Evolutionary conservation across 1,140 invertebrate genomes (phyloP).

Genomic region (Wiebesia pumilae): DNA sequence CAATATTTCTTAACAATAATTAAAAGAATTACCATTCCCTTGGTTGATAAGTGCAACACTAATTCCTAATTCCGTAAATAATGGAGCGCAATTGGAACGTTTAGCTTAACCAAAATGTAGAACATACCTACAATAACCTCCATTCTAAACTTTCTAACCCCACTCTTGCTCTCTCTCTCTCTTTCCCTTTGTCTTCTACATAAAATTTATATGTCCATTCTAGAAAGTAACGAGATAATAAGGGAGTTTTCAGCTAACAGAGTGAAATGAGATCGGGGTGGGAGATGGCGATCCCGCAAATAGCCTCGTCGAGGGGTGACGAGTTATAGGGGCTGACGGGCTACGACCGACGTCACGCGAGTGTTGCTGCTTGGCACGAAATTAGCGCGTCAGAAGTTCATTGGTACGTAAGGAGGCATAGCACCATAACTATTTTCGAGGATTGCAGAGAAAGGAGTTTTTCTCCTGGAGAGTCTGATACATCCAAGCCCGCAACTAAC

Average conservation of each 20-base stretch:
- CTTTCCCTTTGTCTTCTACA: not conserved
- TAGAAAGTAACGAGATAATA: conserved; percentile 39
- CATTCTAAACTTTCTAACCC: no score
- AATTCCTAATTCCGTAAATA: no score
- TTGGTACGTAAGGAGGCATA: not conserved
- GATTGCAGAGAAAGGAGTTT: not conserved
- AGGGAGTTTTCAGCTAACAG: not conserved
- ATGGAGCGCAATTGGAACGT: not conserved
- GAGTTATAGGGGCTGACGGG: not conserved
- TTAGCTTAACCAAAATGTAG: not conserved
- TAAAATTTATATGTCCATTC: conserved; percentile 18
- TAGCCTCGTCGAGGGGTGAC: not conserved
- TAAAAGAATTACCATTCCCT: no score
- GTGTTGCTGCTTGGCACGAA: conserved; percentile 51
- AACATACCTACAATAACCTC: not conserved
- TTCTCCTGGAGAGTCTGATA: not conserved
- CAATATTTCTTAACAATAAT: not conserved
- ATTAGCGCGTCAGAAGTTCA: conserved; percentile 63
- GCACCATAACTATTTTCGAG: not conserved
- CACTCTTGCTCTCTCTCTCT: not conserved
- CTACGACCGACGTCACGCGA: conserved; percentile 60
- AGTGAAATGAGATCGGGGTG: not conserved
- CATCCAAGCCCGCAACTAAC: not conserved
- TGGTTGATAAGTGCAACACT: no score
- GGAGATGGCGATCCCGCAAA: not conserved